Evolutionary conservation across 2,797 vertebrate genomes (phyloP).

Genomic region (Rhyacichthys aspro): DNA sequence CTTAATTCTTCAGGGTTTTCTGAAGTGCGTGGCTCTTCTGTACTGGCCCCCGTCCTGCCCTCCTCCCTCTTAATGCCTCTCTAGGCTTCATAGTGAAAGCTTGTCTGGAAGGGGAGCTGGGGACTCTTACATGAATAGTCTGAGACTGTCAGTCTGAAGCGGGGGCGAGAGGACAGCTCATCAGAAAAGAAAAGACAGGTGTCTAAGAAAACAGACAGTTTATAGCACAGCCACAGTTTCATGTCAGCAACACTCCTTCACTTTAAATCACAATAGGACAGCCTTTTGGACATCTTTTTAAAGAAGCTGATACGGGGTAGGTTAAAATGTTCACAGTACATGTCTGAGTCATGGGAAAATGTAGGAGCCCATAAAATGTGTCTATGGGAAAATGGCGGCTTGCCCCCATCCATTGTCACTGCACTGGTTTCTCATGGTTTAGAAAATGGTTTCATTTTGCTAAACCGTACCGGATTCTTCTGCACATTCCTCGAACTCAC

Average conservation of each 20-base stretch:
- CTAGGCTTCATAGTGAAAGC: slow-evolving; percentile 64
- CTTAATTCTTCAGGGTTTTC: slow-evolving; percentile 69
- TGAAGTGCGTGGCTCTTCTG: slow-evolving; percentile 62
- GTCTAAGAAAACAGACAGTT: slow-evolving; percentile 44
- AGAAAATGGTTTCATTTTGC: slow-evolving; percentile 27
- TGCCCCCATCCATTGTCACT: slow-evolving; percentile 30
- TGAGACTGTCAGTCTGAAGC: slow-evolving; percentile 54
- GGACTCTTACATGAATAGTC: slow-evolving; percentile 69
- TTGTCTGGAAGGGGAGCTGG: slow-evolving; percentile 67
- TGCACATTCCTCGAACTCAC: slow-evolving; percentile 59
- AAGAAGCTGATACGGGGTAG: slow-evolving; percentile 1
- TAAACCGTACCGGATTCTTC: slow-evolving; percentile 50
- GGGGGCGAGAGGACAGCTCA: slow-evolving; percentile 61
- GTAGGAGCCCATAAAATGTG: slow-evolving; percentile 9
- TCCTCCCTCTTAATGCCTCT: slow-evolving; percentile 63
- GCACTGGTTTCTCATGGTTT: slow-evolving; percentile 54
- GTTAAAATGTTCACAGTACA: background rate
- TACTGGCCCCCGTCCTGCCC: slow-evolving; percentile 38
- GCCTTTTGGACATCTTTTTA: slow-evolving; percentile 9
- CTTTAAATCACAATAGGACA: slow-evolving; percentile 6
- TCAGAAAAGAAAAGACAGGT: slow-evolving; percentile 70
- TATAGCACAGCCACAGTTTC: slow-evolving; percentile 10
- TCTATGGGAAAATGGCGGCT: slow-evolving; percentile 49
- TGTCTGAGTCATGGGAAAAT: slow-evolving; percentile 6
- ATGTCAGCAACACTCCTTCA: background rate